phyloP scores from a whole-genome alignment of 2,113 vertebrate genomes.

The Corapipo altera region DNA sequence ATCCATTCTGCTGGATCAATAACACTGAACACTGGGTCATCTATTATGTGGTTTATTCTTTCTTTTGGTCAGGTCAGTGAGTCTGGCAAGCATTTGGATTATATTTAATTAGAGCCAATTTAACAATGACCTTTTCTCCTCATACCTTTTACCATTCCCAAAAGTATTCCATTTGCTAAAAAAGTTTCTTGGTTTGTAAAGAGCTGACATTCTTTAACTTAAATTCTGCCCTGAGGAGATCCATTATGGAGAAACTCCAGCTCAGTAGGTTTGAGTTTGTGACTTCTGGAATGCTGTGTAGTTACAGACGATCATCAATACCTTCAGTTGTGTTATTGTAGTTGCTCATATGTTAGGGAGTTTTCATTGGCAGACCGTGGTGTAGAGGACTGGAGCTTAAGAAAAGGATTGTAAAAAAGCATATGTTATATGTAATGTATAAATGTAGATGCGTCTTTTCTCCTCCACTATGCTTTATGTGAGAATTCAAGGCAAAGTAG shows the following conservation, averaged over 20 bases:
- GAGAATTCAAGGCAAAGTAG: neutral
- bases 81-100: neutral
- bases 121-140: neutral
- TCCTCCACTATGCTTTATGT: fast-evolving
- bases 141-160: neutral
- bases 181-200: neutral
- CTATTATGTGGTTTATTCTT: neutral
- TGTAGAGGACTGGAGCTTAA: neutral
- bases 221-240: neutral
- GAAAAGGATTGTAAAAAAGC: neutral
- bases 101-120: neutral
- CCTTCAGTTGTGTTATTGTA: neutral
- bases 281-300: neutral
- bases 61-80: neutral
- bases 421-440: neutral
- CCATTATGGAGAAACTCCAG: neutral
- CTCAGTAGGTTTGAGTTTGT: neutral
- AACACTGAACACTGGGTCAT: neutral
- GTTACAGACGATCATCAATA: neutral
- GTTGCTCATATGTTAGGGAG: neutral
- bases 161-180: neutral
- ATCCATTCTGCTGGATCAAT: neutral
- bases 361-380: neutral
- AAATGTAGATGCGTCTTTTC: neutral
- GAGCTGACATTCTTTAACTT: neutral